These are phyloP conservation scores for Tetraodon nigroviridis DNA, from an alignment of 2,113 vertebrate genomes.

Conservation along the genomic window DNA sequence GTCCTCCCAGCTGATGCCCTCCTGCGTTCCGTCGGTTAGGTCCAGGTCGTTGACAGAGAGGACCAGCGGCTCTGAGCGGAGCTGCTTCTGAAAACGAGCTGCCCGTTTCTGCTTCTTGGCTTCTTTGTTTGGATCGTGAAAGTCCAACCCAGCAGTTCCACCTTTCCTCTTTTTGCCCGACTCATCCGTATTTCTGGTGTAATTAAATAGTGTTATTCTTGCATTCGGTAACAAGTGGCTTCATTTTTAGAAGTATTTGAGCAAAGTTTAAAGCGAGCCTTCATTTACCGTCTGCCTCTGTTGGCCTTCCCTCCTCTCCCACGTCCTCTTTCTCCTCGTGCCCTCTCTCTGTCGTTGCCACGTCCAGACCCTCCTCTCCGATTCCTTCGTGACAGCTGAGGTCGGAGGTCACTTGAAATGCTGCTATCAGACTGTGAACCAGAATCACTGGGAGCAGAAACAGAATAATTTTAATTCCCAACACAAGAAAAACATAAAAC, in stretches of 20 bases:
- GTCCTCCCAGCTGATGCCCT: constrained; percentile 86
- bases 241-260: no score
- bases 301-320: constrained; percentile 75
- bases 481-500: no score
- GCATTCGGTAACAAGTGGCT: no score
- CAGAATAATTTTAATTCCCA: no score
- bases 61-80: constrained; percentile 85
- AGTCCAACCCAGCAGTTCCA: constrained; percentile 75
- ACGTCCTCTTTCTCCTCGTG: constrained; percentile 69
- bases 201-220: background rate
- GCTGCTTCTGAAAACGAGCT: constrained; percentile 85
- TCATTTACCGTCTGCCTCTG: constrained; percentile 68
- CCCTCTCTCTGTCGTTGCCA: constrained; percentile 71
- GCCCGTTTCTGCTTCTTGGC: constrained; percentile 88
- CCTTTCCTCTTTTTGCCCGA: constrained; percentile 79
- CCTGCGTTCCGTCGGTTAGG: constrained; percentile 69
- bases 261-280: background rate
- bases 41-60: constrained; percentile 80
- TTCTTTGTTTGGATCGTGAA: constrained; percentile 85
- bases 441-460: constrained; percentile 64
- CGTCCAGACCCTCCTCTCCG: constrained; percentile 73
- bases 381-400: constrained; percentile 66
- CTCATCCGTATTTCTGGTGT: constrained; percentile 70
- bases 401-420: constrained; percentile 73
- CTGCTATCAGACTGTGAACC: constrained; percentile 78